These are phyloP conservation scores for Apodemia hepburni DNA, from an alignment of 2,888 invertebrate genomes.

Conservation along the genomic window DNA sequence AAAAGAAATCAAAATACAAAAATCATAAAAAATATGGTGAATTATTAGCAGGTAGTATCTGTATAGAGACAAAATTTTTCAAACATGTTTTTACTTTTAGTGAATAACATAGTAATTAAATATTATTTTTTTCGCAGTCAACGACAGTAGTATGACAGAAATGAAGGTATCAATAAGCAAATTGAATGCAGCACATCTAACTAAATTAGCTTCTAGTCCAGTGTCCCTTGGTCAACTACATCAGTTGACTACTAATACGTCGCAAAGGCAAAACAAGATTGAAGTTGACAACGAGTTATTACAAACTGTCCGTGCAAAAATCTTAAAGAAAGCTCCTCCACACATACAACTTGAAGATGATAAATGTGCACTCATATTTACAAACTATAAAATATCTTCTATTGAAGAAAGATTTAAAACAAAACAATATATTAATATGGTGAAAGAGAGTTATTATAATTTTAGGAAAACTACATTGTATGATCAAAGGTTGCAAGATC, in stretches of 20 bases:
- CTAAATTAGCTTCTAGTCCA: conserved; percentile 81
- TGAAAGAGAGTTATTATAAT: conserved; percentile 73
- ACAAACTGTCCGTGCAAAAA: conserved; percentile 61
- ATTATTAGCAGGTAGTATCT: conserved; percentile 84
- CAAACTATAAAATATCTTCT: conserved; percentile 49
- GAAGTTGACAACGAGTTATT: conserved; percentile 67
- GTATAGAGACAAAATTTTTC: conserved; percentile 8
- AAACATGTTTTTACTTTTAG: neutral
- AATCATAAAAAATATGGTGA: conserved; percentile 82
- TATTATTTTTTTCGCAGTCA: conserved; percentile 72
- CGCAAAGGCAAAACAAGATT: conserved; percentile 42
- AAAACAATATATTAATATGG: conserved; percentile 56
- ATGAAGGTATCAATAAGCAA: conserved; percentile 84
- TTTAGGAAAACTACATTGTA: conserved; percentile 69
- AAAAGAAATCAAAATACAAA: conserved; percentile 70
- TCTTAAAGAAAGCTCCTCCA: conserved; percentile 49
- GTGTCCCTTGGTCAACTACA: conserved; percentile 80
- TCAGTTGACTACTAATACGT: conserved; percentile 66
- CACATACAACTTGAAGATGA: conserved; percentile 58
- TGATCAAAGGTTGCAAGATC: conserved; percentile 66
- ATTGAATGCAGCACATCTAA: conserved; percentile 83
- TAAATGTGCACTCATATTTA: conserved; percentile 65
- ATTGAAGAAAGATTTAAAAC: conserved; percentile 56
- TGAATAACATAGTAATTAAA: neutral
- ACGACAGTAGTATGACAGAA: conserved; percentile 81